A percentile compares a stretch with the other conserved stretches of the same genome.
These are phyloP conservation scores for Fragum whitleyi DNA, from an alignment of 2,888 invertebrate genomes.

Conservation along the genomic window DNA sequence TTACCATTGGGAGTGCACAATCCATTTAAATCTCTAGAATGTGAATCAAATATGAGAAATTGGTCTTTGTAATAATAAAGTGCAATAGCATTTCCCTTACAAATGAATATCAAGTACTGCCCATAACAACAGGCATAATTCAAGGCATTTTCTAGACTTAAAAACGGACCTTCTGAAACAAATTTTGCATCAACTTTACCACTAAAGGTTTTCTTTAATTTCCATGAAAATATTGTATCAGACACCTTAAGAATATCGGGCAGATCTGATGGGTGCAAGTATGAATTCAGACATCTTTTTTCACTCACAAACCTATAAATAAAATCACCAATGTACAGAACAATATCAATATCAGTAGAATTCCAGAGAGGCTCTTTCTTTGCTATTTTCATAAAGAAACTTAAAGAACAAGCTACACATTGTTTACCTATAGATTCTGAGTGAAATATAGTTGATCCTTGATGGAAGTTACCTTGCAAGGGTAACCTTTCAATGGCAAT, in stretches of 20 bases:
- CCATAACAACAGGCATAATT: not conserved
- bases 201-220: conserved; percentile 25
- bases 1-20: conserved; percentile 15
- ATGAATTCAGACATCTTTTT: not conserved
- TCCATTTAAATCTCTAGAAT: conserved; percentile 34
- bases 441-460: conserved; percentile 17
- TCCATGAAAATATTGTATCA: not conserved
- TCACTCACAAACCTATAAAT: conserved; percentile 15
- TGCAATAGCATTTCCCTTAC: conserved; percentile 23
- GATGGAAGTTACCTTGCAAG: conserved; percentile 27
- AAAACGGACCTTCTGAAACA: conserved; percentile 14
- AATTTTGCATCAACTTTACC: not conserved
- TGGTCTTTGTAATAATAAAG: conserved; percentile 9
- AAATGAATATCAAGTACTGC: conserved; percentile 29
- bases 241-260: conserved; percentile 5
- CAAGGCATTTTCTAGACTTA: conserved; percentile 25
- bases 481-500: conserved; percentile 6
- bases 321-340: conserved; percentile 24
- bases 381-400: conserved; percentile 7
- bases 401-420: conserved; percentile 27
- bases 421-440: conserved; percentile 18
- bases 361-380: conserved; percentile 4
- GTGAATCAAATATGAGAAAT: conserved; percentile 37
- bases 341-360: conserved; percentile 22
- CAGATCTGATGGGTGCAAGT: conserved; percentile 19